Conservation (phyloP, 2,113 vertebrate species). For the Alectura lathami region DNA sequence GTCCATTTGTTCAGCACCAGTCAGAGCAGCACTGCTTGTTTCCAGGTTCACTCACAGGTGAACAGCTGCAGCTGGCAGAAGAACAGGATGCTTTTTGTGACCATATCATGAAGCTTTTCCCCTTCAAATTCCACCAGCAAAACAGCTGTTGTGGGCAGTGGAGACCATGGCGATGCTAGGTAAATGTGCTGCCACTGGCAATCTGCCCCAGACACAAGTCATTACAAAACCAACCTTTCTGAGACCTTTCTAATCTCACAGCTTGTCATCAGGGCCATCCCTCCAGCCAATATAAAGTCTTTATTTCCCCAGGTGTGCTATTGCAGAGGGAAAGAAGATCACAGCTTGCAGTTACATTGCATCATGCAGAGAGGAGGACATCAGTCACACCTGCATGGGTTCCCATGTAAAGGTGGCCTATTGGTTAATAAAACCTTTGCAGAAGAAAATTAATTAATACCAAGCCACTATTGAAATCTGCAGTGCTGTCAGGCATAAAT, state of each 20-base stretch:
- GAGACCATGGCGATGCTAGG: slow-evolving; percentile 1
- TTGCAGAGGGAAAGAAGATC: slow-evolving; percentile 44
- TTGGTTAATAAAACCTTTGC: not conserved
- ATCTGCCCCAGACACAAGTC: slow-evolving; percentile 52
- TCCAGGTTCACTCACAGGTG: slow-evolving; percentile 32
- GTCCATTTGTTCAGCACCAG: fast-evolving
- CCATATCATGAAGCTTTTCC: slow-evolving; percentile 14
- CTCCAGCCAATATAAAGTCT: not conserved
- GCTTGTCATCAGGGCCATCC: slow-evolving; percentile 60
- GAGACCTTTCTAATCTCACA: slow-evolving; percentile 63
- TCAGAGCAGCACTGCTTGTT: not conserved
- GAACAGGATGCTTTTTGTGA: slow-evolving; percentile 49
- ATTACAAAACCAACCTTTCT: slow-evolving; percentile 72
- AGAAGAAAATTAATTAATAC: not conserved
- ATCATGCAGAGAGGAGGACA: not conserved
- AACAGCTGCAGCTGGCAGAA: slow-evolving; percentile 40
- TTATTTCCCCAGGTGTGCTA: slow-evolving; percentile 66
- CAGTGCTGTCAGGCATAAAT: not conserved
- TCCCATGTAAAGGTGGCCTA: not conserved
- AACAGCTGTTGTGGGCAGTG: slow-evolving; percentile 10
- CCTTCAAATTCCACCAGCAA: slow-evolving; percentile 21
- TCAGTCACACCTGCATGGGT: not conserved
- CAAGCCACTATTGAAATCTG: not conserved
- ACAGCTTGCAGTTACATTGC: not conserved
- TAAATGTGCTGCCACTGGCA: slow-evolving; percentile 36